A percentile compares a stretch with the other conserved stretches of the same genome.
Evolutionary conservation across 2,797 vertebrate genomes (phyloP).

Genomic region (Stomatorhinus walkeri): DNA sequence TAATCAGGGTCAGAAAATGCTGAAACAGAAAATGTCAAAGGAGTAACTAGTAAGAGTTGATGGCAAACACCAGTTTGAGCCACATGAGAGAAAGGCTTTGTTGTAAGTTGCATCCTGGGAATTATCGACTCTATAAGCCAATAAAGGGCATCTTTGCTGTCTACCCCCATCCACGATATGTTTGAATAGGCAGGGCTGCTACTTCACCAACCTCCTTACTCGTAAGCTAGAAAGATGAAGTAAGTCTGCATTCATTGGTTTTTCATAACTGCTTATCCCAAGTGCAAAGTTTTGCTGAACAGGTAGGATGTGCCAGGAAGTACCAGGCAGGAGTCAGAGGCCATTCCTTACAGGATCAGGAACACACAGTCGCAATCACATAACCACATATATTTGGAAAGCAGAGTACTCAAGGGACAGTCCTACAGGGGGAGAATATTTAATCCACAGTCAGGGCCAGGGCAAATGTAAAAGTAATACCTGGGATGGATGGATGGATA

Average conservation of each 20-base stretch:
- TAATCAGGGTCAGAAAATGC: neutral
- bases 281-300: neutral
- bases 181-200: neutral
- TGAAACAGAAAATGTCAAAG: neutral
- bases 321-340: neutral
- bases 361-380: neutral
- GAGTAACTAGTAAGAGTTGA: neutral
- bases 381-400: neutral
- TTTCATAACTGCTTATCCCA: neutral
- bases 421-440: neutral
- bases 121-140: neutral
- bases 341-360: neutral
- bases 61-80: neutral
- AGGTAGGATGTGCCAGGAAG: neutral
- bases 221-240: neutral
- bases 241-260: neutral
- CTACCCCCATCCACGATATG: neutral
- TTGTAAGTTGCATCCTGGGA: neutral
- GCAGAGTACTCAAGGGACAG: neutral
- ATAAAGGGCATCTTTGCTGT: neutral
- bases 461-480: neutral
- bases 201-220: neutral
- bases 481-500: neutral
- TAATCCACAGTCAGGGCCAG: neutral
- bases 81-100: neutral